Base-by-base conservation (phyloP, 2,888 invertebrate species). In the Emmelina monodactyla region DNA sequence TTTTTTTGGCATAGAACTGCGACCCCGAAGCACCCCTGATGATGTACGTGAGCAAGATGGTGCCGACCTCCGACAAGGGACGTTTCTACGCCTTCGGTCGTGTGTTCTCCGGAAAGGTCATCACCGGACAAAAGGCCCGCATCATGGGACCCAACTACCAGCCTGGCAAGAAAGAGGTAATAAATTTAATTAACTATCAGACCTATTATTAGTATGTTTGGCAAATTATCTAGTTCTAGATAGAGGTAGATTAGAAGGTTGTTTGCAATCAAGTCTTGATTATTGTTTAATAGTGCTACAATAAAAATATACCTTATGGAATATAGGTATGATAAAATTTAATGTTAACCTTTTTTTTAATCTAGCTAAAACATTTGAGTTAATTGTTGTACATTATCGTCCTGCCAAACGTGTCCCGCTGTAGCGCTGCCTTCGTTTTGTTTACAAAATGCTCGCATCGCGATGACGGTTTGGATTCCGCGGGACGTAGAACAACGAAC, bases 41-140 rank as follows among this genome's bases (percentile, higher is more conserved):
- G 97, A 99, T 99, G 99, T 99, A 99, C 87, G 86, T 99, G 50
- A 97, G 97, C 33, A 99, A 99, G 83, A 99, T 99, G 99, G 99
- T 99, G 69, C 99, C 99, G 49, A 99, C 99, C 11, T 91, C 95
- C 10, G 99, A 99, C 79, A 99, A 99, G 84, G 99, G 99, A 43
- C 92, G 99, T 67, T 99, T 99, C 89, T 99, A 97, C 79, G 99
- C 99, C 41, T 99, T 99, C 72, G 99, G 99, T 33, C 97, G 99
- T 80, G 99, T 99, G 16, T 99, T 99, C 86, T 93, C 98, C 50
- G 99, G 99, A 57, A 94, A 91, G 75, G 89, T 92, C 6, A 82
- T 88, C 48, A 94, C 94, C 37, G 95, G 94, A 38, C 88, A 88
- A 85, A 95, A 94, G 80, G 96, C 94, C 42, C 91, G 98, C 60